These are phyloP conservation scores for Serranus cabrilla DNA, from an alignment of 2,797 vertebrate genomes.

Conservation along the genomic window DNA sequence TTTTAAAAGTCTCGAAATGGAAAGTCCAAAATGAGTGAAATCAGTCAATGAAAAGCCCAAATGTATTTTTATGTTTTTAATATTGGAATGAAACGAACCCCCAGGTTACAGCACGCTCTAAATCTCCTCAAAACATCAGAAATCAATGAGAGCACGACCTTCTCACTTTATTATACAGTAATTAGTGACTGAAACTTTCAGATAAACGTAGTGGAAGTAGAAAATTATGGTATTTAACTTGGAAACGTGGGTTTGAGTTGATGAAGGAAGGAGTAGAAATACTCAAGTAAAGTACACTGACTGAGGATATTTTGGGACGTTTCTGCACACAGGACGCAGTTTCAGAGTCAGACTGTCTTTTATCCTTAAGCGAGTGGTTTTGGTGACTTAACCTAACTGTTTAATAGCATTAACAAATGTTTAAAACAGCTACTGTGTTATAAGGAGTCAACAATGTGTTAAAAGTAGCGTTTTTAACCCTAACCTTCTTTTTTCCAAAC, in stretches of 20 bases:
- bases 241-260: neutral
- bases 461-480: no score
- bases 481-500: no score
- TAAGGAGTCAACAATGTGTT: no score
- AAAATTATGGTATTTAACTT: neutral
- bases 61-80: conserved; percentile 4
- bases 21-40: conserved; percentile 8
- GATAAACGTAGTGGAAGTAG: neutral
- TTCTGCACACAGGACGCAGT: no score
- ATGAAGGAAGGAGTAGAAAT: neutral
- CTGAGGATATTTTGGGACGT: no score
- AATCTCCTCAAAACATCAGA: neutral
- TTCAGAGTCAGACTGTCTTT: no score
- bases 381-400: no score
- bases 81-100: neutral
- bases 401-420: no score
- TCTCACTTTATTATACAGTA: neutral
- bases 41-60: neutral
- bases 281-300: neutral
- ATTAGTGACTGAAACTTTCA: neutral
- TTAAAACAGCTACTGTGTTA: no score
- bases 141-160: neutral
- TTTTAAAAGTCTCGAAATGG: conserved; percentile 1
- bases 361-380: no score
- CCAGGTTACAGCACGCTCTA: neutral